A percentile compares a stretch with the other conserved stretches of the same genome.
Conservation (phyloP, 1,140 invertebrate species). For the Rhynchophorus ferrugineus region DNA sequence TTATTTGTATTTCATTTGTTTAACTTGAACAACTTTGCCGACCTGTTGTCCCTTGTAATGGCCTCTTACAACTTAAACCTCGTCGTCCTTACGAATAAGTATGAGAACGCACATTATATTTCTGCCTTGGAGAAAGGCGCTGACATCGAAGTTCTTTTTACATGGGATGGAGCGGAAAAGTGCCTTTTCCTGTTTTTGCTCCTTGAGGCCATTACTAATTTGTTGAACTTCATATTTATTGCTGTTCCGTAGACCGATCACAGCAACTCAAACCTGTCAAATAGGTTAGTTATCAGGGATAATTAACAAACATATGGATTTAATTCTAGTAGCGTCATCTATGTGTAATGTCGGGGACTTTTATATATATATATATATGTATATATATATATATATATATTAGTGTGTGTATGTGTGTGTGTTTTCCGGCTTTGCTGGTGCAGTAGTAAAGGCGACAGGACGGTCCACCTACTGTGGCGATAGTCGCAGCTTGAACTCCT, state of each 20-base stretch:
- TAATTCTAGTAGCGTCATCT: too few species aligned
- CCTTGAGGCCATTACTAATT: constrained; percentile 83
- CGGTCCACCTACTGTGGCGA: too few species aligned
- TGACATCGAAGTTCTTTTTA: constrained; percentile 93
- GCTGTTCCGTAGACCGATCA: constrained; percentile 27
- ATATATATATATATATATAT: too few species aligned
- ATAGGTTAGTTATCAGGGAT: too few species aligned
- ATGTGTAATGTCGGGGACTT: too few species aligned
- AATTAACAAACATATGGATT: too few species aligned
- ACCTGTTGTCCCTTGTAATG: constrained; percentile 99
- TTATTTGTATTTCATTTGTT: constrained; percentile 99
- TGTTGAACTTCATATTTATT: constrained; percentile 88
- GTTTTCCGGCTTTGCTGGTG: too few species aligned
- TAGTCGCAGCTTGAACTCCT: too few species aligned
- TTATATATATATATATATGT: too few species aligned
- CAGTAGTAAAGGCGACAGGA: too few species aligned
- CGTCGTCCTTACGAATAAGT: constrained; percentile 97
- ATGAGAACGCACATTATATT: constrained; percentile 97
- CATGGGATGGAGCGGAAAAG: constrained; percentile 97
- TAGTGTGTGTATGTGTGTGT: too few species aligned
- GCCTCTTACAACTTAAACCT: constrained; percentile 91
- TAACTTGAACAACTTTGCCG: constrained; percentile 96
- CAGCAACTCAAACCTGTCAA: constrained; percentile 28
- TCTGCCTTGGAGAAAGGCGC: constrained; percentile 96
- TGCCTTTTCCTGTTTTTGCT: constrained; percentile 96